Percentiles rank a stretch among this genome's conserved stretches.
These are phyloP conservation scores for Erythrocercus mccallii DNA, from an alignment of 2,113 vertebrate genomes.

Conservation along the genomic window DNA sequence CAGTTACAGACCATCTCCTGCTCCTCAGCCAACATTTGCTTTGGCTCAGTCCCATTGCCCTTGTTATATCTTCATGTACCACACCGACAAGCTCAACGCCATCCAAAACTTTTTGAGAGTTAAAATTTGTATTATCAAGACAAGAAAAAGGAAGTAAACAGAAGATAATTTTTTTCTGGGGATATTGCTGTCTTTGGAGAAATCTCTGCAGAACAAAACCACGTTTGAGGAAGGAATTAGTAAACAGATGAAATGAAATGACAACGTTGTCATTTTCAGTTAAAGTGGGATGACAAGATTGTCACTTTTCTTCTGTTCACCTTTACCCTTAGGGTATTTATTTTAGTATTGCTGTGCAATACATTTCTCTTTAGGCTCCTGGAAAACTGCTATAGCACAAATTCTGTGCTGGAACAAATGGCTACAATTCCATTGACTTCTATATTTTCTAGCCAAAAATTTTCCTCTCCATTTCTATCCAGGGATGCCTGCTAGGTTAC, in stretches of 20 bases:
- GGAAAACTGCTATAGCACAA: background rate
- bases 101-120: background rate
- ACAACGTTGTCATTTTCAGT: background rate
- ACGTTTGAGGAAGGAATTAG: background rate
- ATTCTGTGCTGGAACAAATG: background rate
- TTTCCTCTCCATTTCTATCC: background rate
- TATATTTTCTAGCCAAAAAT: background rate
- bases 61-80: background rate
- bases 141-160: constrained; percentile 1
- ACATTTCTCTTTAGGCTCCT: background rate
- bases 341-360: background rate
- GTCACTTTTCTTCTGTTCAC: background rate
- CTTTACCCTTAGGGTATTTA: background rate
- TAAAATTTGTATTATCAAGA: background rate
- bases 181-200: background rate
- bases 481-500: background rate
- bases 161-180: background rate
- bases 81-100: background rate
- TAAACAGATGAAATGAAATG: background rate
- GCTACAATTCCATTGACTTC: background rate
- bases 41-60: constrained; percentile 27
- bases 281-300: background rate
- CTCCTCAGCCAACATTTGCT: background rate
- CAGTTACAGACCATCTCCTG: background rate
- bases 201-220: background rate